A percentile compares a stretch with the other conserved stretches of the same genome.
These are phyloP conservation scores for Centropristis striata DNA, from an alignment of 2,113 vertebrate species.

Conservation along the genomic window DNA sequence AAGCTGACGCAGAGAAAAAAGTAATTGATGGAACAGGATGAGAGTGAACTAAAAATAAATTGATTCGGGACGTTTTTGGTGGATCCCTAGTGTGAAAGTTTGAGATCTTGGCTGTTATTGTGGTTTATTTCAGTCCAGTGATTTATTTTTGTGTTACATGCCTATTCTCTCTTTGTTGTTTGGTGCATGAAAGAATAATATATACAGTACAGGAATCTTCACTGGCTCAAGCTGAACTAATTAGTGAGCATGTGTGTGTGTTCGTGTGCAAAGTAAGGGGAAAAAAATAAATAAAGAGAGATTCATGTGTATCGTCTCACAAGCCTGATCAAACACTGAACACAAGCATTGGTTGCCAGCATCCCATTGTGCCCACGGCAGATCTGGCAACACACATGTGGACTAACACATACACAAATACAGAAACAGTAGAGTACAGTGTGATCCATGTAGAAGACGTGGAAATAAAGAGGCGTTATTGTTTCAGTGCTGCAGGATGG, in stretches of 20 bases:
- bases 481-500: neutral
- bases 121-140: conserved; percentile 38
- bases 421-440: neutral
- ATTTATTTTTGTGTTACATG: conserved; percentile 31
- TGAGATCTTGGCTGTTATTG: conserved; percentile 43
- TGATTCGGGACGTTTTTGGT: neutral
- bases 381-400: conserved; percentile 28
- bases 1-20: conserved; percentile 22
- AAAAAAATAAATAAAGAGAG: neutral
- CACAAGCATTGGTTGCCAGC: conserved; percentile 37
- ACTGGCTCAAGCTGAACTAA: conserved; percentile 31
- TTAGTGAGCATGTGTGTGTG: conserved; percentile 42
- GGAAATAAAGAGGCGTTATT: neutral
- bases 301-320: conserved; percentile 18
- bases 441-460: neutral
- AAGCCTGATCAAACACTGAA: conserved; percentile 67
- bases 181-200: conserved; percentile 25
- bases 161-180: conserved; percentile 27
- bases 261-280: conserved; percentile 2
- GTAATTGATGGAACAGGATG: conserved; percentile 34
- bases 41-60: conserved; percentile 27
- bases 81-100: conserved; percentile 47
- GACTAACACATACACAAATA: conserved; percentile 8
- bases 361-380: conserved; percentile 28
- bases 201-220: conserved; percentile 8